These are phyloP conservation scores for Peromyscus maniculatus DNA, from an alignment of 2,113 vertebrate species.

Conservation along the genomic window DNA sequence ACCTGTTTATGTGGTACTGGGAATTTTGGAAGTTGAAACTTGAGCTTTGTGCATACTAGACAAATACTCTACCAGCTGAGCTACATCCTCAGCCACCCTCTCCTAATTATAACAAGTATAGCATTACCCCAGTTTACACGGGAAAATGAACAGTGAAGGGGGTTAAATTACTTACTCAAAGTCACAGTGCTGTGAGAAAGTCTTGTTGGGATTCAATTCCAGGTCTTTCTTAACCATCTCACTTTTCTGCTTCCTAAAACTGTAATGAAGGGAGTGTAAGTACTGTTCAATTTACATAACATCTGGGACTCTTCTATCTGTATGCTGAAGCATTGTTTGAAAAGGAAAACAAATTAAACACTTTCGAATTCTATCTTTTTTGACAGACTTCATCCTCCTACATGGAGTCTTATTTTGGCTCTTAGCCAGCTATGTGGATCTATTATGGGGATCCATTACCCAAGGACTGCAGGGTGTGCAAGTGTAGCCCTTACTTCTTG, in stretches of 20 bases:
- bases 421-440: constrained; percentile 24
- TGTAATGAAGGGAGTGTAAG: constrained; percentile 26
- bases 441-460: not conserved
- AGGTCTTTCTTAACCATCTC: not conserved
- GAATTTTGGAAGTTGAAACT: not conserved
- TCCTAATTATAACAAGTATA: not conserved
- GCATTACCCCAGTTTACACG: not conserved
- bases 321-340: constrained; percentile 62
- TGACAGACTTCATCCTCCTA: constrained; percentile 37
- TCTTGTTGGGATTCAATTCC: constrained; percentile 42
- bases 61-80: not conserved
- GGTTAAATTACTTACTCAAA: not conserved
- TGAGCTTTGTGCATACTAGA: not conserved
- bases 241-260: constrained; percentile 7
- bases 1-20: not conserved
- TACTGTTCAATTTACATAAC: constrained; percentile 58
- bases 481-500: not conserved
- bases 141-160: not conserved
- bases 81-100: not conserved
- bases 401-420: constrained; percentile 12
- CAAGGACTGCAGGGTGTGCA: not conserved
- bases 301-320: constrained; percentile 64
- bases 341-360: constrained; percentile 68
- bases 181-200: not conserved
- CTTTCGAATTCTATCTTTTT: constrained; percentile 33